Evolutionary conservation across 2,888 invertebrate genomes (phyloP), one percentile per base, ranked within the genome.

Genomic region (Bellardia pandia): DNA sequence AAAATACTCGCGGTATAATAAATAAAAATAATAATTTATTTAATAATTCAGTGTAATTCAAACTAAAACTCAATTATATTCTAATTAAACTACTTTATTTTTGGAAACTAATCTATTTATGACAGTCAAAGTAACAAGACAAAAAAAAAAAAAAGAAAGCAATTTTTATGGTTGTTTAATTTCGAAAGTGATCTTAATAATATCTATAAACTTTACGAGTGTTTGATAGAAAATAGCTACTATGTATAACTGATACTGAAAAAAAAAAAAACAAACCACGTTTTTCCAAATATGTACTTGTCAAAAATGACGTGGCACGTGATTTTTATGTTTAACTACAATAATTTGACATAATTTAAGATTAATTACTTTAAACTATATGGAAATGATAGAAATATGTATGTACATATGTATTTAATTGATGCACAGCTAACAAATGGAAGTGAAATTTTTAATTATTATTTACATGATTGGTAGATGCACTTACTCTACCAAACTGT

Each of bases 101-200:
- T 33, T 33, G 16, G 16, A 60, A 60, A 60, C 60, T 13, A 33
- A 33, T 33, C 33, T 53, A 60, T 60, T 23, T 42, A 37, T 37
- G 4, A 16, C 23, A 14, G 45, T 14, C 45, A 62, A 64, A 37
- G 30, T 48, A 37, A 40, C 23, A 72, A 51, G 30, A 56, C 23
- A 56, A 13, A 51, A 13, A 33, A 30, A 33, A 30, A 79, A 76
- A 83, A 62, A 62, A 69, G 82, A 83, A 83, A 83, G 53, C 69
- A 62, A 40, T 76, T 74, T 75, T 82, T 75, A 76, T 60, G 82
- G 48, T 60, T 30, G 42, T 60, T 68, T 76, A 74, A 69, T 62
- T 82, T 76, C 62, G 75, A 82, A 82, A 82, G 75, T 75, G 11
- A 66, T 37, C 33, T 60, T 7, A 71, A 71, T 45, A 74, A 56